phyloP scores from a whole-genome alignment of 1,140 invertebrate species.

The Drosophila nigromelanica region DNA sequence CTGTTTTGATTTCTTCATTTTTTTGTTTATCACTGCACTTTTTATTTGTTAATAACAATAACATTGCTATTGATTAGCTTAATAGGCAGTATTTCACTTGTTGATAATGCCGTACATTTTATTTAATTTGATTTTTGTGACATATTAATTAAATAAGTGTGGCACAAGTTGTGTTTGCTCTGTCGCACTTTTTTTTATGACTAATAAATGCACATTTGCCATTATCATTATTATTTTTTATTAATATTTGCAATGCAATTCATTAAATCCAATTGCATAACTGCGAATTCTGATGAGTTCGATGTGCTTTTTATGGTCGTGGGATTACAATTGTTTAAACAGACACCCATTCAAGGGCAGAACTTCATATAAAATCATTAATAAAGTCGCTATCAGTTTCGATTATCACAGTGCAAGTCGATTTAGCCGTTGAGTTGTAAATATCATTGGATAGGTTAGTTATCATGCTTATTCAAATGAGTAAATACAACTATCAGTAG shows the following conservation, averaged over 20 bases:
- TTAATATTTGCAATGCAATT: constrained; percentile 55
- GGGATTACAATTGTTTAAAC: constrained; percentile 15
- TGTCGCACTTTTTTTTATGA: constrained; percentile 20
- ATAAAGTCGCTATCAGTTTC: constrained; percentile 37
- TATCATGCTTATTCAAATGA: constrained; percentile 16
- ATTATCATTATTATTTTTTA: constrained; percentile 33
- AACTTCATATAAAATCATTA: constrained; percentile 41
- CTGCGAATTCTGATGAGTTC: constrained; percentile 28
- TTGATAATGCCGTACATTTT: background rate
- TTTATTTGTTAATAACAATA: constrained; percentile 28
- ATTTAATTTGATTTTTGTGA: constrained; percentile 15
- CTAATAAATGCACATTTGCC: constrained; percentile 29
- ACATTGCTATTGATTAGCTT: constrained; percentile 32
- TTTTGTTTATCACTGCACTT: constrained; percentile 20
- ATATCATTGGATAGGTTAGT: constrained; percentile 40
- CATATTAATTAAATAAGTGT: constrained; percentile 38
- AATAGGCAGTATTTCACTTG: constrained; percentile 7
- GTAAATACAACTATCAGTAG: constrained; percentile 29
- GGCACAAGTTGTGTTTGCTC: constrained; percentile 1
- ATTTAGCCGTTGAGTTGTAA: background rate
- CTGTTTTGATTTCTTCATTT: constrained; percentile 55
- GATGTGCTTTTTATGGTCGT: constrained; percentile 29
- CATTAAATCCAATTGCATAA: constrained; percentile 30
- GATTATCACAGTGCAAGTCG: constrained; percentile 16
- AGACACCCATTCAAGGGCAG: constrained; percentile 3